A percentile compares a stretch with the other conserved stretches of the same genome.
Conservation (phyloP, 2,113 vertebrate species). For the Neopipo cinnamomea region DNA sequence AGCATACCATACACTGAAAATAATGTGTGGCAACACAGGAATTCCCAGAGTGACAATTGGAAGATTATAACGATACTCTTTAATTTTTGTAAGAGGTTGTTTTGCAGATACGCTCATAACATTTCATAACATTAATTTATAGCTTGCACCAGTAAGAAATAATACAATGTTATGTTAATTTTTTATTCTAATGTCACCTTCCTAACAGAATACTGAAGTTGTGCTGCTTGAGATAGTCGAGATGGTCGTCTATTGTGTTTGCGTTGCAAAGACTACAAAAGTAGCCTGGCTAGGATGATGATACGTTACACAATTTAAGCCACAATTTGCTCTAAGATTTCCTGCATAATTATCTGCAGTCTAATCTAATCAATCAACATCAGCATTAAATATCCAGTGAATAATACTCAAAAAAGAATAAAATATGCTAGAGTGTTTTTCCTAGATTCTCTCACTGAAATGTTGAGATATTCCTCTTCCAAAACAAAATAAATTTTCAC, state of each 20-base stretch:
- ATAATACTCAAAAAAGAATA: not conserved
- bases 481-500: not conserved
- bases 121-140: constrained; percentile 74
- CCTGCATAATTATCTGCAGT: constrained; percentile 26
- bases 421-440: not conserved
- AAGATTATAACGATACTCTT: constrained; percentile 59
- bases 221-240: not conserved
- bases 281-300: not conserved
- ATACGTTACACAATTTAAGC: not conserved
- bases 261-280: constrained; percentile 30
- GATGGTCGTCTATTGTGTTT: constrained; percentile 23
- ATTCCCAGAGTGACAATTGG: constrained; percentile 62
- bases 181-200: constrained; percentile 30
- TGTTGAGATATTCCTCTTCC: not conserved
- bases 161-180: constrained; percentile 62
- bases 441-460: not conserved
- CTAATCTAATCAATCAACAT: constrained; percentile 23
- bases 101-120: constrained; percentile 63
- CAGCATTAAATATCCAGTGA: not conserved
- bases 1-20: not conserved
- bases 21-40: constrained; percentile 66
- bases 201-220: constrained; percentile 35
- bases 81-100: constrained; percentile 67
- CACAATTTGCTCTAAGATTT: constrained; percentile 3
- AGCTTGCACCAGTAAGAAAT: constrained; percentile 50